phyloP scores from a whole-genome alignment of 2,113 vertebrate genomes.

The Calcarius ornatus region DNA sequence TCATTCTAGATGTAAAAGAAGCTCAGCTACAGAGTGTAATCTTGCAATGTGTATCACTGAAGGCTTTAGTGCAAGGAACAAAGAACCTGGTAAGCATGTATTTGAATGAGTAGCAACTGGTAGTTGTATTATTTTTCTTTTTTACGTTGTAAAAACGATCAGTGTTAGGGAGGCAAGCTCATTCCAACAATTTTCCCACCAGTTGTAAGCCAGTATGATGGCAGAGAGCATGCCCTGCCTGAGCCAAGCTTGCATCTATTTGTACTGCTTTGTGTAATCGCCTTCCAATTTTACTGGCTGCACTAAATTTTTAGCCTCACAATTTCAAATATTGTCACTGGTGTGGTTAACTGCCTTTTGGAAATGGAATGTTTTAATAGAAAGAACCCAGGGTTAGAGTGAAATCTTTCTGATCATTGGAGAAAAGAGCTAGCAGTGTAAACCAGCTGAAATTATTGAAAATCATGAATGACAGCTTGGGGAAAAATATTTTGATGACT shows the following conservation, averaged over 20 bases:
- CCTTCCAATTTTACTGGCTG: neutral
- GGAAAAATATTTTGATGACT: neutral
- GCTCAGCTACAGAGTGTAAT: neutral
- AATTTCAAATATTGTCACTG: neutral
- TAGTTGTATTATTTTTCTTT: neutral
- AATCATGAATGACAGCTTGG: neutral
- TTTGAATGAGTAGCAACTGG: neutral
- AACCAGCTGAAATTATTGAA: neutral
- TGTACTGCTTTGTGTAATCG: neutral
- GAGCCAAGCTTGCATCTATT: neutral
- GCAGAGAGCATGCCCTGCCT: neutral
- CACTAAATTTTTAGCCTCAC: neutral
- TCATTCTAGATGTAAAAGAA: neutral
- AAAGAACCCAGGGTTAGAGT: neutral
- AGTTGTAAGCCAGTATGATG: neutral
- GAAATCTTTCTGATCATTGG: neutral
- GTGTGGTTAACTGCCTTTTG: neutral
- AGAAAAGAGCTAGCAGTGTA: neutral
- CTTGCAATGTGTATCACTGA: neutral
- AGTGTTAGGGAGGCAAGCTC: neutral
- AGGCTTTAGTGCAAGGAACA: neutral
- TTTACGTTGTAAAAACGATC: neutral
- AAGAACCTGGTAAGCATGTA: neutral
- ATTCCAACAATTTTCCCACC: neutral
- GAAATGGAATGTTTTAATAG: neutral